Percentiles rank a stretch among this genome's conserved stretches.
Evolutionary conservation across 2,797 vertebrate species (phyloP).

Genomic region (Nyctibius grandis): DNA sequence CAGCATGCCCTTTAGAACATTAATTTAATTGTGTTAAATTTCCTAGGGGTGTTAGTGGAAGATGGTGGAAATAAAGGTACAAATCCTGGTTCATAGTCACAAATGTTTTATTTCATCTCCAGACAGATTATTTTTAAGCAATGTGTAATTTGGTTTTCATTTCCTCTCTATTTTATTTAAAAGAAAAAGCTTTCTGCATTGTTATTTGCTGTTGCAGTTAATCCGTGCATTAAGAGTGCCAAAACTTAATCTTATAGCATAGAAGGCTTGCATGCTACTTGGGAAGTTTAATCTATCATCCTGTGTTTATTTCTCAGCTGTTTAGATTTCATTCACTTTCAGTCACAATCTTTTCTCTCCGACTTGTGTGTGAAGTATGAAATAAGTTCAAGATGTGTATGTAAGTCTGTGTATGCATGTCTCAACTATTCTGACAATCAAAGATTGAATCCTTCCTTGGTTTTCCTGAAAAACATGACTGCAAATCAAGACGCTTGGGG

Average conservation of each 20-base stretch:
- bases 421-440: background rate
- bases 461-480: background rate
- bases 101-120: background rate
- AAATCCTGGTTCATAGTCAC: background rate
- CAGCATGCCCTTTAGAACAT: background rate
- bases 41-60: constrained; percentile 9
- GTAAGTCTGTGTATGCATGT: background rate
- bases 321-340: constrained; percentile 8
- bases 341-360: background rate
- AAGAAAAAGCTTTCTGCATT: background rate
- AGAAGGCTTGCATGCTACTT: background rate
- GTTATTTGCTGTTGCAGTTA: background rate
- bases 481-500: background rate
- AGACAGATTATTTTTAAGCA: background rate
- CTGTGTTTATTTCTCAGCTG: constrained; percentile 45
- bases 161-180: background rate
- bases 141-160: background rate
- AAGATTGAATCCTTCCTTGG: background rate
- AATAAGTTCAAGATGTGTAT: constrained; percentile 20
- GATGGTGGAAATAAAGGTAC: background rate
- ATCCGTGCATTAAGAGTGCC: background rate
- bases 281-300: background rate
- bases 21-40: background rate
- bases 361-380: background rate
- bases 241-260: background rate